These are phyloP conservation scores for Solenopsis invicta DNA, from an alignment of 1,140 invertebrate genomes.

Conservation along the genomic window DNA sequence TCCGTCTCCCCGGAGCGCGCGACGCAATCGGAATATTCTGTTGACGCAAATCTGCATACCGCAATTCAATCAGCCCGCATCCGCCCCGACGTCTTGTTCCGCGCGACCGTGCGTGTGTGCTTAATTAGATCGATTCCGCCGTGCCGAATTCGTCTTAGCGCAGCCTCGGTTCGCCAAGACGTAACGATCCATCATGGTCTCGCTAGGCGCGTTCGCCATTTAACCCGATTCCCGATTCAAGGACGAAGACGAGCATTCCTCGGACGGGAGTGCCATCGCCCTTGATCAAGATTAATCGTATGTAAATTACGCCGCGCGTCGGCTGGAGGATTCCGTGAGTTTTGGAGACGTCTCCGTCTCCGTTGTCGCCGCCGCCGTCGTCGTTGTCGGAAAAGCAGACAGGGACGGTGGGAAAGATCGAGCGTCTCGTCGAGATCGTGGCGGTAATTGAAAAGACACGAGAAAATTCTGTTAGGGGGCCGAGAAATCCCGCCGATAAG, in stretches of 20 bases:
- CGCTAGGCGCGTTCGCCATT: constrained; percentile 64
- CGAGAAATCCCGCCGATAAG: constrained; percentile 13
- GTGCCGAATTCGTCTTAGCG: constrained; percentile 57
- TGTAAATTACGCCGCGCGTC: constrained; percentile 70
- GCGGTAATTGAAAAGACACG: constrained; percentile 66
- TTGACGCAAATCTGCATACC: constrained; percentile 45
- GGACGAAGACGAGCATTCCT: constrained; percentile 63
- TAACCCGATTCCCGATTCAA: constrained; percentile 66
- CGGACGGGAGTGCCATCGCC: constrained; percentile 35
- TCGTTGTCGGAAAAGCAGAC: too few species aligned
- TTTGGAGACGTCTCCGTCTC: constrained; percentile 18
- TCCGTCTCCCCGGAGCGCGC: not conserved
- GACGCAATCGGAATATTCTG: constrained; percentile 33
- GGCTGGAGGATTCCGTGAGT: constrained; percentile 60
- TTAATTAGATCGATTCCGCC: constrained; percentile 68
- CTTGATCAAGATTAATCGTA: constrained; percentile 78
- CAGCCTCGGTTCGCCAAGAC: constrained; percentile 52
- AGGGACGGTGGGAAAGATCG: constrained; percentile 46
- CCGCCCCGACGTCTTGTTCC: not conserved
- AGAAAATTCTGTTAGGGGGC: constrained; percentile 10
- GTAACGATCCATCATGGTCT: constrained; percentile 72
- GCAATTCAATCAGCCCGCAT: constrained; percentile 61
- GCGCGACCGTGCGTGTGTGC: constrained; percentile 9
- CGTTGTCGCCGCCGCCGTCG: too few species aligned
- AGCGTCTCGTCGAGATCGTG: constrained; percentile 3